phyloP scores from a whole-genome alignment of 2,888 invertebrate genomes.

The Pachydiplax longipennis region DNA sequence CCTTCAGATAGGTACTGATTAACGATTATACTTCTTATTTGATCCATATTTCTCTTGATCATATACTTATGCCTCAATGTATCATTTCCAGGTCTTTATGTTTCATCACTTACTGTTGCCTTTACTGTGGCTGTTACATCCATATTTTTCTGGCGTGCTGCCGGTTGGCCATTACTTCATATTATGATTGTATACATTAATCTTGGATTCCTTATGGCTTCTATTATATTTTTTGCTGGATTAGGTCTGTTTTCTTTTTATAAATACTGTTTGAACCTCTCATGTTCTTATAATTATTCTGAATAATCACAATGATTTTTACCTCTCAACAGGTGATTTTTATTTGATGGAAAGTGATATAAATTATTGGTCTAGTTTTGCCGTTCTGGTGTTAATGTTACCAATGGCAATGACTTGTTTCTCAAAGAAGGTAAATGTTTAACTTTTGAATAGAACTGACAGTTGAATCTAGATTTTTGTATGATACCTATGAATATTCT shows the following conservation, averaged over 20 bases:
- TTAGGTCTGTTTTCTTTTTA: constrained; percentile 64
- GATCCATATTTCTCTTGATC: not conserved
- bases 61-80: not conserved
- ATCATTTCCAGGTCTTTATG: not conserved
- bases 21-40: not conserved
- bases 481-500: constrained; percentile 48
- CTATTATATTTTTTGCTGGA: constrained; percentile 66
- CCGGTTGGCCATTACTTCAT: not conserved
- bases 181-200: constrained; percentile 65
- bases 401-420: constrained; percentile 63
- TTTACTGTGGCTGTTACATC: constrained; percentile 65
- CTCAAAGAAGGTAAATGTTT: constrained; percentile 59
- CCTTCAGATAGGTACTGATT: not conserved
- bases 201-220: constrained; percentile 69
- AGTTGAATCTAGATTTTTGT: not conserved
- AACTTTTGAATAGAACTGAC: not conserved
- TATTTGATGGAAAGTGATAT: constrained; percentile 63
- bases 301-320: constrained; percentile 12
- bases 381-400: constrained; percentile 62
- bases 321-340: constrained; percentile 56
- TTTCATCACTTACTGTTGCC: not conserved
- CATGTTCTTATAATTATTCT: not conserved
- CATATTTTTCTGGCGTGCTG: constrained; percentile 67
- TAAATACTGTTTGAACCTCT: not conserved
- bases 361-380: constrained; percentile 72